phyloP scores from a whole-genome alignment of 2,113 vertebrate genomes.

The Columbina picui region DNA sequence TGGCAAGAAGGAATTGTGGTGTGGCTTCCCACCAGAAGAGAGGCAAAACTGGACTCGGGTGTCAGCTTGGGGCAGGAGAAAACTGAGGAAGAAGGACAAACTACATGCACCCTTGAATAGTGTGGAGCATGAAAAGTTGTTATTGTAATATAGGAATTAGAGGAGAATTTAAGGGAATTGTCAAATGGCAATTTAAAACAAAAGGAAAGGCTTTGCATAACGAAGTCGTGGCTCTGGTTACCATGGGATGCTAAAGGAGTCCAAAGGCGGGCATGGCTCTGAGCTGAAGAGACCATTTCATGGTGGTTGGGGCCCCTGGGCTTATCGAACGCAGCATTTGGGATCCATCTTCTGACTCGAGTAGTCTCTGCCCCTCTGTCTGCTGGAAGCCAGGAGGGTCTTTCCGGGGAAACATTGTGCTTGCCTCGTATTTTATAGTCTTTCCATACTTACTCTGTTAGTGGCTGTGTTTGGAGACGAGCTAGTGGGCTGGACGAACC shows the following conservation, averaged over 20 bases:
- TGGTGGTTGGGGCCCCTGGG: not conserved
- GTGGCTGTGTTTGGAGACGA: not conserved
- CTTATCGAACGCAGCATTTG: not conserved
- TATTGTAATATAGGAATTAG: not conserved
- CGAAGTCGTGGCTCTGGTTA: not conserved
- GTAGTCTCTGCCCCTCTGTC: not conserved
- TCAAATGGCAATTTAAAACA: not conserved
- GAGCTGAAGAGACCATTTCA: not conserved
- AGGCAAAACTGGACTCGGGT: not conserved
- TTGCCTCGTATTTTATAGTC: not conserved
- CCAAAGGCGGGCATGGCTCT: not conserved
- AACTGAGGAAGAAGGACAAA: not conserved
- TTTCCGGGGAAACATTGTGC: not conserved
- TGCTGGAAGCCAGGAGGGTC: not conserved
- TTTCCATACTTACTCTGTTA: not conserved
- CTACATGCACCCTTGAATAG: not conserved
- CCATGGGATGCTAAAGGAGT: not conserved
- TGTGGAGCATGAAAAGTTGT: fast-evolving
- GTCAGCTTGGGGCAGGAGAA: not conserved
- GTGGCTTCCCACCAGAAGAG: not conserved
- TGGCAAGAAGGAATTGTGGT: not conserved
- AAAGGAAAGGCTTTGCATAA: not conserved
- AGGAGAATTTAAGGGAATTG: not conserved
- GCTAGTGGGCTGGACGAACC: not conserved
- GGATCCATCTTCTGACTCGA: not conserved